phyloP scores from a whole-genome alignment of 2,797 vertebrate species.

The Fundulus diaphanus region DNA sequence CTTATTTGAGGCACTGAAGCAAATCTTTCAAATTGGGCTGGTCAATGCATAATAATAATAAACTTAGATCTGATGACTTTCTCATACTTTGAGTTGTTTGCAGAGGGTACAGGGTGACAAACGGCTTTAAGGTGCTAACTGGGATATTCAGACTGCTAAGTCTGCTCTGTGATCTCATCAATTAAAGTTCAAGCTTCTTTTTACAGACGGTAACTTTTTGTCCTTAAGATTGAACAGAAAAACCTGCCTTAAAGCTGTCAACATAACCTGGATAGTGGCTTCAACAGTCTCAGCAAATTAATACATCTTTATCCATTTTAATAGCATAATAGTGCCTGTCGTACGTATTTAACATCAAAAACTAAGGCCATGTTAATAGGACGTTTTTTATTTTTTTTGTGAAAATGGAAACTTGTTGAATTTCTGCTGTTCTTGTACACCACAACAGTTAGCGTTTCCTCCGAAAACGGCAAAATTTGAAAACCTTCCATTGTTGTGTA shows the following conservation, averaged over 20 bases:
- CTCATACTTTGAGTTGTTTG: slow-evolving; percentile 43
- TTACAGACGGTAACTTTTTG: slow-evolving; percentile 50
- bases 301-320: slow-evolving; percentile 12
- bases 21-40: slow-evolving; percentile 45
- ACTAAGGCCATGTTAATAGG: no score
- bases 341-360: not conserved
- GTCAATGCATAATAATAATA: slow-evolving; percentile 51
- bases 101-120: no score
- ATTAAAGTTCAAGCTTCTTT: slow-evolving; percentile 56
- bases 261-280: slow-evolving; percentile 19
- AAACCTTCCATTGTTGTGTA: no score
- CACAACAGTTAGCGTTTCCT: no score
- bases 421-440: no score
- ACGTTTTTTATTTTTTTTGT: no score
- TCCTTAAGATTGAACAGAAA: slow-evolving; percentile 47
- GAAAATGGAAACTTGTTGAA: no score
- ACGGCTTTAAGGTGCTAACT: slow-evolving; percentile 49
- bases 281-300: slow-evolving; percentile 31
- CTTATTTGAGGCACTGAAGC: slow-evolving; percentile 33
- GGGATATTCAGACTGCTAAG: slow-evolving; percentile 52
- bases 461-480: no score
- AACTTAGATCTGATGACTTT: slow-evolving; percentile 47
- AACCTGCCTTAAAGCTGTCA: slow-evolving; percentile 23
- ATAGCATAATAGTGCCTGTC: slow-evolving; percentile 9
- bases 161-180: slow-evolving; percentile 69